Evolutionary conservation across 2,888 invertebrate species (phyloP).

Genomic region (Thera obeliscata): DNA sequence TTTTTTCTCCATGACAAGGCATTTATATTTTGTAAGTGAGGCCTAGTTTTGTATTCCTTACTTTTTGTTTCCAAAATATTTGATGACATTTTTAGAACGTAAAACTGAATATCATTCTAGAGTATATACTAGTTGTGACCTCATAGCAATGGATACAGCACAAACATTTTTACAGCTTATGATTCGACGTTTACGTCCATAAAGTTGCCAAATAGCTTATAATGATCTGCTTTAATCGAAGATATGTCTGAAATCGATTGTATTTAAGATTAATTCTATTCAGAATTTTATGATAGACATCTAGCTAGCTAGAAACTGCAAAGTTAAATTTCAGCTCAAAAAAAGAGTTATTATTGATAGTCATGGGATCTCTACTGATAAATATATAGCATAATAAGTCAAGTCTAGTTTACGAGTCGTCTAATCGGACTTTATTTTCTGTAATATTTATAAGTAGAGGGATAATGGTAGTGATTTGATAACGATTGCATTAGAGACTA

Average conservation of each 20-base stretch:
- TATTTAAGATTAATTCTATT: constrained; percentile 53
- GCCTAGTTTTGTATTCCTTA: constrained; percentile 72
- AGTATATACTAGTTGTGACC: constrained; percentile 42
- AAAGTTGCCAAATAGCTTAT: constrained; percentile 82
- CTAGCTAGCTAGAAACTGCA: constrained; percentile 46
- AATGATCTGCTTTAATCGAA: constrained; percentile 62
- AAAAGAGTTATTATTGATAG: constrained; percentile 56
- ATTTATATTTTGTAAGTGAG: constrained; percentile 75
- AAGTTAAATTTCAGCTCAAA: constrained; percentile 42
- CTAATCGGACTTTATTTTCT: constrained; percentile 49
- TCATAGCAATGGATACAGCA: constrained; percentile 54
- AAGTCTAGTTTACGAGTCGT: constrained; percentile 31
- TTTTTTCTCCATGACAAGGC: constrained; percentile 76
- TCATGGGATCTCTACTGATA: constrained; percentile 60
- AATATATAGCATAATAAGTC: constrained; percentile 62
- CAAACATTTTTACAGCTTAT: constrained; percentile 65
- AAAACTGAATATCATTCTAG: constrained; percentile 40
- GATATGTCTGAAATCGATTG: constrained; percentile 52
- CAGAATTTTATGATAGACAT: constrained; percentile 54
- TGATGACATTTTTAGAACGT: constrained; percentile 55
- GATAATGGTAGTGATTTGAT: constrained; percentile 60
- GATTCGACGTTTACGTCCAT: constrained; percentile 75
- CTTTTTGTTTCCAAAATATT: constrained; percentile 57
- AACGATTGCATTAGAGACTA: constrained; percentile 59
- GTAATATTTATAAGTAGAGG: constrained; percentile 66